phyloP scores from a whole-genome alignment of 2,113 vertebrate species.

The Cacatua alba region DNA sequence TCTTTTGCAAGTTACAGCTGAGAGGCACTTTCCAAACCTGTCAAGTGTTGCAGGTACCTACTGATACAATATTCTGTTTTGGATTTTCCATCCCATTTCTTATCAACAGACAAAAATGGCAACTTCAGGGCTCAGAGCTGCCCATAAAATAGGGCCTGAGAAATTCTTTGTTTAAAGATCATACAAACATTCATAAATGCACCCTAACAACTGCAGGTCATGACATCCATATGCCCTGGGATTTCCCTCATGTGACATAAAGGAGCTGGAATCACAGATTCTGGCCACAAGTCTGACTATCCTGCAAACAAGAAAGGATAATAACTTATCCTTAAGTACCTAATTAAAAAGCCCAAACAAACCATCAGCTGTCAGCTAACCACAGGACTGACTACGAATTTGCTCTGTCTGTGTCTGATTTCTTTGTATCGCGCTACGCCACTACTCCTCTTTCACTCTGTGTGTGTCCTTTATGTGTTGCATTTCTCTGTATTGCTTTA shows the following conservation, averaged over 20 bases:
- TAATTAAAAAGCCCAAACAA: not conserved
- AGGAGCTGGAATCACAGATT: not conserved
- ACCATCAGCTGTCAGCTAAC: not conserved
- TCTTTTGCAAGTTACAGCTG: not conserved
- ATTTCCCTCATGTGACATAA: not conserved
- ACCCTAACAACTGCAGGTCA: not conserved
- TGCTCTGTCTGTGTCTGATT: not conserved
- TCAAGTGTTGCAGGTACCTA: not conserved
- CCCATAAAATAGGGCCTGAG: not conserved
- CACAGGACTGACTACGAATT: not conserved
- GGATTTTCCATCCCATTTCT: not conserved
- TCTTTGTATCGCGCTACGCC: not conserved
- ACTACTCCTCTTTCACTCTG: not conserved
- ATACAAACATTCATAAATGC: not conserved
- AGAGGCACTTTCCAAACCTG: not conserved
- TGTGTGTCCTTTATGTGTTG: not conserved
- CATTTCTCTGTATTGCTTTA: not conserved
- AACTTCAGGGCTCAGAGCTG: not conserved
- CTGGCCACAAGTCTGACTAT: not conserved
- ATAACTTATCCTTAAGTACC: not conserved
- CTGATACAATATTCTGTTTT: not conserved
- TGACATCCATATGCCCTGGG: not conserved
- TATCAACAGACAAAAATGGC: not conserved
- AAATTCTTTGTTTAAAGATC: not conserved
- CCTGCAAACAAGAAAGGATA: not conserved